Evolutionary conservation across 2,888 invertebrate species (phyloP).

Genomic region (Brenthis ino): DNA sequence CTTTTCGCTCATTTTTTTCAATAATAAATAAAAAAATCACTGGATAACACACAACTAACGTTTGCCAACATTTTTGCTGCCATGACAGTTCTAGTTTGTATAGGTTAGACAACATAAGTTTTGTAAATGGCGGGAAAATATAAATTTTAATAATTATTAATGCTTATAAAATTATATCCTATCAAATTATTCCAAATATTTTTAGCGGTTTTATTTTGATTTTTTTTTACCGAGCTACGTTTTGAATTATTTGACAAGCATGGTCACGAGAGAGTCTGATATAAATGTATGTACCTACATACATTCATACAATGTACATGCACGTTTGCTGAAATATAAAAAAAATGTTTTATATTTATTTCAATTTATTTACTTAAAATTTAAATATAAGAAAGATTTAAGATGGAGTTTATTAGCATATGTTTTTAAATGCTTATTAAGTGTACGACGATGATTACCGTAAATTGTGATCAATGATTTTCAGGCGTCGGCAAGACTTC

Average conservation of each 20-base stretch:
- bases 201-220: too few relatives aligned
- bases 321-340: too few relatives aligned
- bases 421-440: neutral
- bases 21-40: constrained; percentile 18
- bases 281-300: too few relatives aligned
- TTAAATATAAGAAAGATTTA: too few relatives aligned
- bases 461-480: constrained; percentile 40
- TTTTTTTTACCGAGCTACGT: too few relatives aligned
- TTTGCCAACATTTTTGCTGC: constrained; percentile 64
- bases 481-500: constrained; percentile 98
- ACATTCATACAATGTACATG: too few relatives aligned
- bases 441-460: neutral
- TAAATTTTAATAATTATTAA: neutral
- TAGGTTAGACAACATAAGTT: constrained; percentile 56
- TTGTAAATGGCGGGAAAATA: constrained; percentile 47
- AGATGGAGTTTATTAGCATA: too few relatives aligned
- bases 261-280: too few relatives aligned
- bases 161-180: neutral
- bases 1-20: constrained; percentile 41
- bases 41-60: constrained; percentile 45
- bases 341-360: too few relatives aligned
- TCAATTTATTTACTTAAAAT: too few relatives aligned
- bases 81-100: constrained; percentile 56
- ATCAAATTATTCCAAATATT: too few relatives aligned
- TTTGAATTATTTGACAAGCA: too few relatives aligned